phyloP scores from a whole-genome alignment of 2,888 invertebrate genomes.

The Caenorhabditis sp. region DNA sequence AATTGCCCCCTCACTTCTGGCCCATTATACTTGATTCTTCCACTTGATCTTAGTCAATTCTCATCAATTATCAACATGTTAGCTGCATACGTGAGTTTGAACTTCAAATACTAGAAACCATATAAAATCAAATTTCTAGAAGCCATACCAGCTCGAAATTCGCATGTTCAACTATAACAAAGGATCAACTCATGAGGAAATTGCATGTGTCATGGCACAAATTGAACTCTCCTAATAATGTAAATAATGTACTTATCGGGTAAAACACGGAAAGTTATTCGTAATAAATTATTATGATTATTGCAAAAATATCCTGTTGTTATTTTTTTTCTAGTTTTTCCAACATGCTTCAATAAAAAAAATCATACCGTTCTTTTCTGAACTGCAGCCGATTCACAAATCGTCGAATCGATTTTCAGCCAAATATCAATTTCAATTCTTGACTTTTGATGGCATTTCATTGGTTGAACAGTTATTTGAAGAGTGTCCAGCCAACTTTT shows the following conservation, averaged over 20 bases:
- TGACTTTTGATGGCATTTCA: conserved; percentile 21
- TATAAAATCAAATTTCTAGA: conserved; percentile 24
- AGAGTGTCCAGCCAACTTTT: background rate
- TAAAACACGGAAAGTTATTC: background rate
- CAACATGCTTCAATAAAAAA: background rate
- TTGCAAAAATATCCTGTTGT: too few relatives aligned
- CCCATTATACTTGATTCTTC: conserved; percentile 55
- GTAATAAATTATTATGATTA: too few relatives aligned
- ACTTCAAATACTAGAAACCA: background rate
- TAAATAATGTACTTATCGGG: background rate
- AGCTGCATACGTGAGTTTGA: conserved; percentile 55
- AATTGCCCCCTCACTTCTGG: conserved; percentile 64
- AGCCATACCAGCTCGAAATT: conserved; percentile 61
- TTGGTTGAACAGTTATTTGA: conserved; percentile 7
- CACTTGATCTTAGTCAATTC: conserved; percentile 57
- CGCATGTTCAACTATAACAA: conserved; percentile 60
- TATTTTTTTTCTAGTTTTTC: too few relatives aligned
- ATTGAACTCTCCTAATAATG: conserved; percentile 52
- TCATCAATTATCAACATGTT: conserved; percentile 58
- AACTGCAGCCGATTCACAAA: conserved; percentile 44
- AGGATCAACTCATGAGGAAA: conserved; percentile 56
- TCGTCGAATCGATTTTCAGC: conserved; percentile 41
- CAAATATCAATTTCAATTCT: conserved; percentile 25
- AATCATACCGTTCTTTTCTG: conserved; percentile 26
- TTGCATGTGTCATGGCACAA: conserved; percentile 65